These are phyloP conservation scores for Sycobia sp. DNA, from an alignment of 1,140 invertebrate species.

Conservation along the genomic window DNA sequence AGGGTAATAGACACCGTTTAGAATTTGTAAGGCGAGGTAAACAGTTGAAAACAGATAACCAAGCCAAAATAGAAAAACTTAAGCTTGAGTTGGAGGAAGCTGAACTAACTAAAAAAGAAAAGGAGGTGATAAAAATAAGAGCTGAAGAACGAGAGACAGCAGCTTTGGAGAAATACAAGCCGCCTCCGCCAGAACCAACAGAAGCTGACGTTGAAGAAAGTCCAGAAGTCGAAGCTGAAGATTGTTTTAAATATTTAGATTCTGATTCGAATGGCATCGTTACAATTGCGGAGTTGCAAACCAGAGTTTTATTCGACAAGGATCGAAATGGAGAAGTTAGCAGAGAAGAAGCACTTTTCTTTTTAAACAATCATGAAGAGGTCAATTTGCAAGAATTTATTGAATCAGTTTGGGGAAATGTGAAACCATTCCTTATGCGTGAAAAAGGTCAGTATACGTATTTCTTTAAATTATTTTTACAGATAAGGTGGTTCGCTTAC, in stretches of 20 bases:
- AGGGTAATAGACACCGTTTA: conserved; percentile 77
- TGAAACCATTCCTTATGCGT: conserved; percentile 80
- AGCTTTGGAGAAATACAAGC: conserved; percentile 78
- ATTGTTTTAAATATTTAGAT: conserved; percentile 78
- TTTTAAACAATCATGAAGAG: conserved; percentile 74
- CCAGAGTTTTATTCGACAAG: conserved; percentile 80
- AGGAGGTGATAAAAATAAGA: conserved; percentile 72
- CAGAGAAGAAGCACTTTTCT: conserved; percentile 85
- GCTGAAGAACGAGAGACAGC: conserved; percentile 76
- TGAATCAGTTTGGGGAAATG: conserved; percentile 71
- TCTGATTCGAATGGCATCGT: conserved; percentile 78
- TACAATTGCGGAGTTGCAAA: conserved; percentile 78
- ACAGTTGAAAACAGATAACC: conserved; percentile 74
- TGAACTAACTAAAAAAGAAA: conserved; percentile 73
- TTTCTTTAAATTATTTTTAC: too few relatives aligned
- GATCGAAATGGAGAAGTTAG: conserved; percentile 86
- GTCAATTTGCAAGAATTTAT: conserved; percentile 75
- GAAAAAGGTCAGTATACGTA: conserved; percentile 68
- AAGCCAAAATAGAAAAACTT: conserved; percentile 71
- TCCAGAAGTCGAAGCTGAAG: conserved; percentile 67
- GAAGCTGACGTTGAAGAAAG: conserved; percentile 67
- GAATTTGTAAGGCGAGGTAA: conserved; percentile 81
- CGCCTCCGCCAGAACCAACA: conserved; percentile 70
- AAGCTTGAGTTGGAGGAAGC: conserved; percentile 75
- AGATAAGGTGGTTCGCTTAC: too few relatives aligned